Evolutionary conservation across 2,797 vertebrate genomes (phyloP).

Genomic region (Parauchenoglanis ngamensis): DNA sequence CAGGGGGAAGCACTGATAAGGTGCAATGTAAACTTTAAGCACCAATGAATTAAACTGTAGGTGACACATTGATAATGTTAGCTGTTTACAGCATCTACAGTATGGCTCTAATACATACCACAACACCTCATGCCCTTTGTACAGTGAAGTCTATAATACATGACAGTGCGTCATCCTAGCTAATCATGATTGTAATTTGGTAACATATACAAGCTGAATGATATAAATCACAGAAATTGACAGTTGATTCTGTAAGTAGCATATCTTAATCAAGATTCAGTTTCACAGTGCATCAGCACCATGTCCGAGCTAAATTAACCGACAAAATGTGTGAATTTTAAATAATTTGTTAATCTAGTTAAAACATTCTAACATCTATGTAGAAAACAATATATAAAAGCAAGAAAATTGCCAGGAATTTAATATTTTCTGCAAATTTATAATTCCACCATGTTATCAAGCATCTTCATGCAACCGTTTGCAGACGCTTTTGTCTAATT

Average conservation of each 20-base stretch:
- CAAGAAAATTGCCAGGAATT: not conserved
- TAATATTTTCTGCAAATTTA: not conserved
- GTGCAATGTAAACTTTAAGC: constrained; percentile 15
- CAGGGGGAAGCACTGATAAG: constrained; percentile 36
- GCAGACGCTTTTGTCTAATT: constrained; percentile 22
- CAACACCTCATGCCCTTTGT: not conserved
- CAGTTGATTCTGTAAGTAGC: not conserved
- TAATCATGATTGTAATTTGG: not conserved
- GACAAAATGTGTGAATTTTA: not conserved
- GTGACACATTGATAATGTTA: not conserved
- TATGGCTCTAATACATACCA: not conserved
- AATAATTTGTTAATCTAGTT: not conserved
- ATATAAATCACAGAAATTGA: not conserved
- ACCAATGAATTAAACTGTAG: constrained; percentile 16
- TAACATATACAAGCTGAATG: not conserved
- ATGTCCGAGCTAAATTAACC: not conserved
- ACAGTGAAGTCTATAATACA: not conserved
- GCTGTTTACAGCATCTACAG: not conserved
- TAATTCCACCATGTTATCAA: not conserved
- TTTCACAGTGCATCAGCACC: not conserved
- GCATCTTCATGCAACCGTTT: not conserved
- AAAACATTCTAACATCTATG: not conserved
- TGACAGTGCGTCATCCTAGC: not conserved
- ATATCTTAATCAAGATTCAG: too few species aligned
- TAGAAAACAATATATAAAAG: not conserved